Evolutionary conservation across 2,113 vertebrate genomes (phyloP).

Genomic region (Apus apus): DNA sequence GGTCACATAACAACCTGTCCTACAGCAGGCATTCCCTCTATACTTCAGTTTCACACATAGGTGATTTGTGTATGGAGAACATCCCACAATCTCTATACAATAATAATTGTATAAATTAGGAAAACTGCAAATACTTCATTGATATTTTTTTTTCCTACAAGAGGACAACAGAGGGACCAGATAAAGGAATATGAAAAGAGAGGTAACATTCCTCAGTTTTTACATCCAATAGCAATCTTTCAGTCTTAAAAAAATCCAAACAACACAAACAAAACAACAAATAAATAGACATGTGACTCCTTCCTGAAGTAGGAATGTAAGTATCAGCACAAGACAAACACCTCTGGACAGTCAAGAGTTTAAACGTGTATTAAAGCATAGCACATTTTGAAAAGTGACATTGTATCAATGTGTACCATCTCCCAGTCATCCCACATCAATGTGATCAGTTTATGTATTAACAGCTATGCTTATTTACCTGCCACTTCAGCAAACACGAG

Average conservation of each 20-base stretch:
- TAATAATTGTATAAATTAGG: neutral
- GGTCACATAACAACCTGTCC: neutral
- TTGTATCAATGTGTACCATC: neutral
- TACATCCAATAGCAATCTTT: neutral
- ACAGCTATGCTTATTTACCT: constrained; percentile 23
- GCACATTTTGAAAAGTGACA: neutral
- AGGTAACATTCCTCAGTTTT: neutral
- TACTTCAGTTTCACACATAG: neutral
- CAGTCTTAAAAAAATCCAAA: neutral
- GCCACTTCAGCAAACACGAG: neutral
- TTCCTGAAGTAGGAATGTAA: constrained; percentile 39
- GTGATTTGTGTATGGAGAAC: neutral
- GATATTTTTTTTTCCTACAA: neutral
- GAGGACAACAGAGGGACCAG: neutral
- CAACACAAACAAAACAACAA: neutral
- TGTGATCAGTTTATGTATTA: constrained; percentile 20
- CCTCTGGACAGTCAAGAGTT: constrained; percentile 45
- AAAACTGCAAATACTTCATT: neutral
- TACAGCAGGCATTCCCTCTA: neutral
- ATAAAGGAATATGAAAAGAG: neutral
- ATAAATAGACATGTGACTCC: neutral
- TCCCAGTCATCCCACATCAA: neutral
- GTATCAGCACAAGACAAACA: constrained; percentile 18
- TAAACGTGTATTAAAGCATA: neutral
- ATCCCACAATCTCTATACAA: neutral